These are phyloP conservation scores for Archivesica marissinica DNA, from an alignment of 1,140 invertebrate genomes.

Conservation along the genomic window DNA sequence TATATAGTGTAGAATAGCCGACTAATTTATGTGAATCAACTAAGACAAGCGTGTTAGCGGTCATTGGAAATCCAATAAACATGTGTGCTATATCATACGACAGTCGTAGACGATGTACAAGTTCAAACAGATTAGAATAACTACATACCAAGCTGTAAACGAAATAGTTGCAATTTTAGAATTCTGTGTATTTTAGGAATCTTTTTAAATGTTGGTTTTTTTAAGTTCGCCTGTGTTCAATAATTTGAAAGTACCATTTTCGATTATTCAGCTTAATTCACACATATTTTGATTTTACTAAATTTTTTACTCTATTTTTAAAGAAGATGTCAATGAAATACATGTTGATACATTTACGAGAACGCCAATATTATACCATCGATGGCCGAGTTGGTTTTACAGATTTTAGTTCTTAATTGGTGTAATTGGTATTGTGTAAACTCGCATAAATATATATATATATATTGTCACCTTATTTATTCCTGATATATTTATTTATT, in stretches of 20 bases:
- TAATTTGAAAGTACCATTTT: neutral
- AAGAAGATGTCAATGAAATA: no score
- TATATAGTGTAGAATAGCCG: constrained; percentile 24
- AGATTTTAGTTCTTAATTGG: constrained; percentile 22
- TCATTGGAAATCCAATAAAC: constrained; percentile 34
- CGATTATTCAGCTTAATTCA: neutral
- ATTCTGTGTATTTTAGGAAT: no score
- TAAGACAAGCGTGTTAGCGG: neutral
- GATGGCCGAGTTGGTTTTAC: constrained; percentile 27
- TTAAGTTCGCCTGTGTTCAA: neutral
- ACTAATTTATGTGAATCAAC: constrained; percentile 31
- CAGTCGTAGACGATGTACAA: no score
- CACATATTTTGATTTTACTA: neutral
- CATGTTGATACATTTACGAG: no score
- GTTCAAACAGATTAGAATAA: no score
- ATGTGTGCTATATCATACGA: constrained; percentile 18
- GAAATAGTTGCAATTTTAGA: no score
- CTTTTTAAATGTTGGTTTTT: neutral
- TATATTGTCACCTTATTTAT: constrained; percentile 32
- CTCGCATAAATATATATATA: neutral
- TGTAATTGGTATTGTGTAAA: constrained; percentile 22
- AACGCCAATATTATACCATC: no score
- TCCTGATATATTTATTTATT: constrained; percentile 30
- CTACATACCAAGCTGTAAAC: no score
- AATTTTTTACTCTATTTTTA: neutral